Evolutionary conservation across 2,797 vertebrate species (phyloP).

Genomic region (Peromyscus melanophrys): DNA sequence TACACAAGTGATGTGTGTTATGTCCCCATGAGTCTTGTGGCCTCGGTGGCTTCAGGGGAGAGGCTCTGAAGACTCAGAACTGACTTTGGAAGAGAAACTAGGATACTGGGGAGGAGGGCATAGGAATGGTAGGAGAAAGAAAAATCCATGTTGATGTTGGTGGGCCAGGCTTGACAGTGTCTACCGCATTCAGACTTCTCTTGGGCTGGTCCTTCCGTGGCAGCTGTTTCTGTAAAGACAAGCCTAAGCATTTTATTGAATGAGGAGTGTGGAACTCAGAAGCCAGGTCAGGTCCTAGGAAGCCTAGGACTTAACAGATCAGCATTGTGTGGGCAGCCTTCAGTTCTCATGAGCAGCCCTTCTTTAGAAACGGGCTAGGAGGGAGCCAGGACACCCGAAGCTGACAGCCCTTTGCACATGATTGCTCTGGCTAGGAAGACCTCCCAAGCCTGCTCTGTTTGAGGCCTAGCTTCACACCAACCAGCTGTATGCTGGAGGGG

Average conservation of each 20-base stretch:
- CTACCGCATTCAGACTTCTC: not conserved
- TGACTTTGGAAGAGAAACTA: not conserved
- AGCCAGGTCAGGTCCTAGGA: not conserved
- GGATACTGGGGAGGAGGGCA: rapidly evolving
- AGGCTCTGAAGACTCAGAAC: not conserved
- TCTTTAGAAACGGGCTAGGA: not conserved
- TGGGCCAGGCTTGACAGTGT: not conserved
- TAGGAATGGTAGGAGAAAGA: not conserved
- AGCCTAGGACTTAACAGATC: not conserved
- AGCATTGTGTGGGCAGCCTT: not conserved
- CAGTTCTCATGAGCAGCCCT: not conserved
- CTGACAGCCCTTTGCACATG: not conserved
- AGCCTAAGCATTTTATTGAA: not conserved
- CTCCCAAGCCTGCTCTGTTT: not conserved
- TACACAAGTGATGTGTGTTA: not conserved
- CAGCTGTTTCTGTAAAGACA: not conserved
- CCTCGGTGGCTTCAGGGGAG: not conserved
- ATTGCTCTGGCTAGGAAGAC: not conserved
- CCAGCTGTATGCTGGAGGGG: too few species aligned
- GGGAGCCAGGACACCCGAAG: not conserved
- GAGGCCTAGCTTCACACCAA: too few species aligned
- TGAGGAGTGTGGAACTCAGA: not conserved
- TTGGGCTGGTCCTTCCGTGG: not conserved
- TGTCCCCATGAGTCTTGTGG: not conserved
- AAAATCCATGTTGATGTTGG: too few species aligned